Conservation (phyloP, 2,797 vertebrate genomes). For the Rhincodon typus region DNA sequence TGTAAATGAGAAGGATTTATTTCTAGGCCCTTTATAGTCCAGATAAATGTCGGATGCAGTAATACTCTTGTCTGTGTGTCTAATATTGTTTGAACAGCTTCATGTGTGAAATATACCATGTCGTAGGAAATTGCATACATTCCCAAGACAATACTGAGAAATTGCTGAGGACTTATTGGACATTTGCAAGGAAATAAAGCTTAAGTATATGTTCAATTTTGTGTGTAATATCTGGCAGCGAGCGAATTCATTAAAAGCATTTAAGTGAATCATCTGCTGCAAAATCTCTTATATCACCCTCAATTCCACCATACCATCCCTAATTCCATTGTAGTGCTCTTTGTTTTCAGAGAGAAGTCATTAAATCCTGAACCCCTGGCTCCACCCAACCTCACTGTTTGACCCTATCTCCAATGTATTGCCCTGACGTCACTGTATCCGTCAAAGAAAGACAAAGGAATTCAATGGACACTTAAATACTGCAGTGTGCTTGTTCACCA, state of each 20-base stretch:
- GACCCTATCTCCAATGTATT: not conserved
- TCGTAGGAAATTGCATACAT: not conserved
- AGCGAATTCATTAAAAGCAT: not conserved
- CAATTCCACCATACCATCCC: not conserved
- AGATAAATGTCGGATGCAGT: not conserved
- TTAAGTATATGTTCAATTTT: slow-evolving; percentile 3
- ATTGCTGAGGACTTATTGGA: slow-evolving; percentile 26
- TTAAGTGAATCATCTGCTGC: not conserved
- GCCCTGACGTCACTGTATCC: too few relatives aligned
- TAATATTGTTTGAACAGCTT: not conserved
- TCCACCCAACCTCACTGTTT: not conserved
- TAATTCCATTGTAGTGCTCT: too few relatives aligned
- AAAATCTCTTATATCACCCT: not conserved
- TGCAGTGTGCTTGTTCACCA: not conserved
- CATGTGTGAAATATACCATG: not conserved
- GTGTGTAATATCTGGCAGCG: slow-evolving; percentile 4
- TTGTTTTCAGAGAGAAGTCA: too few relatives aligned
- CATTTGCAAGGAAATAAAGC: slow-evolving; percentile 24
- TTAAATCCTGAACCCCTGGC: not conserved
- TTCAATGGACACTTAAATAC: not conserved
- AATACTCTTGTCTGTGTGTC: not conserved
- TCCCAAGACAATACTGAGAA: not conserved
- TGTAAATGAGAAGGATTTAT: not conserved
- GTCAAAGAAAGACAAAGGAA: not conserved
- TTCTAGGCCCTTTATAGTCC: not conserved